Evolutionary conservation across 1,140 invertebrate species (phyloP).

Genomic region (silkworm (Bombyx mori)): ASM3026992v2 NC_085108.1:3082501-3083000

Average conservation of each 20-base stretch:
- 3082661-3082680: slow-evolving; percentile 14
- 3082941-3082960: no score
- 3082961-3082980: no score
- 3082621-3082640: no score
- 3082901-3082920: background rate
- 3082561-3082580: no score
- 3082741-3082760: slow-evolving; percentile 26
- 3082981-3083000: no score
- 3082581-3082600: no score
- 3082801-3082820: slow-evolving; percentile 88
- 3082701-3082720: slow-evolving; percentile 37
- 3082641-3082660: slow-evolving; percentile 17
- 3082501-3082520: no score
- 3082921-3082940: no score
- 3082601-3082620: no score
- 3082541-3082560: no score
- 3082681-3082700: slow-evolving; percentile 43
- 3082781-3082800: slow-evolving; percentile 91
- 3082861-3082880: background rate
- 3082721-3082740: slow-evolving; percentile 20
- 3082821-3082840: slow-evolving; percentile 75
- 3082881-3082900: background rate
- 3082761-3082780: slow-evolving; percentile 84
- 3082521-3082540: no score
- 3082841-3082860: background rate